Evolutionary conservation across 2,797 vertebrate species (phyloP).

Genomic region (Lepilemur ruficaudatus): DNA sequence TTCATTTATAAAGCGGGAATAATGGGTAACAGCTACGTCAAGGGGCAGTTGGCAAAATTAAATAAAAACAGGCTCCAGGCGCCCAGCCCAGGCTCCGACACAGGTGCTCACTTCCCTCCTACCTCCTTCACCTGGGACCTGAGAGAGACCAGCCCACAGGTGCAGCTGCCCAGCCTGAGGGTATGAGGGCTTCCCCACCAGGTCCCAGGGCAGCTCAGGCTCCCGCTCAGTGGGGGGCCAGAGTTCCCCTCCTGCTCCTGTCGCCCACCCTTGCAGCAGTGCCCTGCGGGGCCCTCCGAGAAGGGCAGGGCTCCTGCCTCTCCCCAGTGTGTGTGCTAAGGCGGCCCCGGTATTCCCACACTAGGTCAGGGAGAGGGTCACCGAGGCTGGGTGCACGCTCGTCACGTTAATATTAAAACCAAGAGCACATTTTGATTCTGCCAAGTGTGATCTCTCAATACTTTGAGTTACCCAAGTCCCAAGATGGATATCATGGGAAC

Average conservation of each 20-base stretch:
- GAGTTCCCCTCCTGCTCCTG: no score
- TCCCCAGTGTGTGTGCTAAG: not conserved
- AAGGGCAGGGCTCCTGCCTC: not conserved
- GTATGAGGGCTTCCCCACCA: no score
- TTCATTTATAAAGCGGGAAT: no score
- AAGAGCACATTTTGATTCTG: not conserved
- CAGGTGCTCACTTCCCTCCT: no score
- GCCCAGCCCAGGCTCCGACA: no score
- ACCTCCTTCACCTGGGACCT: not conserved
- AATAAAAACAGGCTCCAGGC: not conserved
- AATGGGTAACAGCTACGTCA: no score
- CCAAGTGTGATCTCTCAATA: not conserved
- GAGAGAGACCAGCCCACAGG: no score
- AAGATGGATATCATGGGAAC: not conserved
- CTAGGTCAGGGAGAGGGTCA: not conserved
- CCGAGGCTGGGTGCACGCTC: not conserved
- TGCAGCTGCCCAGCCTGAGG: not conserved
- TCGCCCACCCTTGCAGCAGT: not conserved
- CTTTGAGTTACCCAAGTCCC: not conserved
- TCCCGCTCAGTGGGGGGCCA: not conserved
- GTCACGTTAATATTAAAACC: not conserved
- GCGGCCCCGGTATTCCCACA: accelerated
- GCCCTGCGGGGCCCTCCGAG: not conserved
- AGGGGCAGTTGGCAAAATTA: not conserved
- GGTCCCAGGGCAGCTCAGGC: no score